Evolutionary conservation across 2,113 vertebrate species (phyloP).

Genomic region (Reinhardtius hippoglossoides): DNA sequence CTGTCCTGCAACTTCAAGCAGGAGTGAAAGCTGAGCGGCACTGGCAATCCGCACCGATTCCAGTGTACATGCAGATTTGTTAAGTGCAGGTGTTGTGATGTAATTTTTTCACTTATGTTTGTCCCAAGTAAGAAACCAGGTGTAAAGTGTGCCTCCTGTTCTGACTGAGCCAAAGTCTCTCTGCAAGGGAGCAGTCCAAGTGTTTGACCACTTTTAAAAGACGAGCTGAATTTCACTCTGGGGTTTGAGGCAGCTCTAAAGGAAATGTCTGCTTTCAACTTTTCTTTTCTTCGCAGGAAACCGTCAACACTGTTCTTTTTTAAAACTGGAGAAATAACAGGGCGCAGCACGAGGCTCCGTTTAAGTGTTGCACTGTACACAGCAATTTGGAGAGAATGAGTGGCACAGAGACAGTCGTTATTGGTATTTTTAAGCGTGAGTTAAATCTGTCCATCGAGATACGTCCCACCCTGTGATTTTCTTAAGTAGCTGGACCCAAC

Average conservation of each 20-base stretch:
- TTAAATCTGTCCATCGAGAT: constrained; percentile 19
- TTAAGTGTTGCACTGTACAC: constrained; percentile 40
- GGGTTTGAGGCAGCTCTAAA: constrained; percentile 7
- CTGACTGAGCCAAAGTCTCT: constrained; percentile 27
- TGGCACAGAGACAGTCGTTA: constrained; percentile 28
- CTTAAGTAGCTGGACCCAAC: neutral
- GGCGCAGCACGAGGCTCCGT: constrained; percentile 12
- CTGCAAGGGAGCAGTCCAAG: neutral
- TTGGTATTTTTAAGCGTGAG: constrained; percentile 19
- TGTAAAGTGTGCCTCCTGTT: neutral
- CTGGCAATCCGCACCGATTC: neutral
- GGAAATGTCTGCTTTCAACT: constrained; percentile 25
- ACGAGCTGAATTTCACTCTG: constrained; percentile 19
- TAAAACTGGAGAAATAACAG: constrained; percentile 45
- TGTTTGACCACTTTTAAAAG: constrained; percentile 28
- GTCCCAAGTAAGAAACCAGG: neutral
- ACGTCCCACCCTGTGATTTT: constrained; percentile 34
- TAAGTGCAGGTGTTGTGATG: neutral
- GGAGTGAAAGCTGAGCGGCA: constrained; percentile 3
- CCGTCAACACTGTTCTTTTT: constrained; percentile 15
- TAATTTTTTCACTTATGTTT: neutral
- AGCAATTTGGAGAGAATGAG: constrained; percentile 50
- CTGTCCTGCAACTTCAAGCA: constrained; percentile 7
- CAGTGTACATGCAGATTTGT: constrained; percentile 9
- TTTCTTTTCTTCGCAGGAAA: constrained; percentile 18